Evolutionary conservation across 1,140 invertebrate species (phyloP).

Genomic region (Lordiphosa clarofinis): DNA sequence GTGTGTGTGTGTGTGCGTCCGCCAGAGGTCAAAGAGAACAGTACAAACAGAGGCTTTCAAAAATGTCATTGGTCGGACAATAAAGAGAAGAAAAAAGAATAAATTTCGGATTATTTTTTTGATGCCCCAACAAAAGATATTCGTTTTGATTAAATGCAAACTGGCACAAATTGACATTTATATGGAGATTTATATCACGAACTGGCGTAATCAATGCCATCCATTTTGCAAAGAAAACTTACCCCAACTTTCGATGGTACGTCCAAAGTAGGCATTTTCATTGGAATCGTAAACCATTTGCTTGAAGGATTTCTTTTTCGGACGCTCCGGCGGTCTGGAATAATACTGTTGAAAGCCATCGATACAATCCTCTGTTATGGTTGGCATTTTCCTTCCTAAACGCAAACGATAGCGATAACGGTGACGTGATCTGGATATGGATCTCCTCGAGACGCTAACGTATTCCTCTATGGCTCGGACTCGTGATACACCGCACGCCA

Average conservation of each 20-base stretch:
- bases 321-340: conserved; percentile 82
- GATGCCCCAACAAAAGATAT: conserved; percentile 31
- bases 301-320: conserved; percentile 82
- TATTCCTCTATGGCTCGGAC: conserved; percentile 27
- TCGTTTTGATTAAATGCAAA: conserved; percentile 37
- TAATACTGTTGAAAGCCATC: conserved; percentile 84
- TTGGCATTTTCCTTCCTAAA: conserved; percentile 60
- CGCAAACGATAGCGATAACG: conserved; percentile 13
- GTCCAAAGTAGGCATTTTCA: conserved; percentile 84
- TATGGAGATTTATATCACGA: conserved; percentile 29
- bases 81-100: conserved; percentile 25
- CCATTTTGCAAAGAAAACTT: conserved; percentile 78
- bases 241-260: conserved; percentile 87
- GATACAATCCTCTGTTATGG: conserved; percentile 80
- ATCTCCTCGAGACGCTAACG: conserved; percentile 8
- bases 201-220: background rate
- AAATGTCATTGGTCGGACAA: conserved; percentile 42
- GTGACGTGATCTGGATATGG: conserved; percentile 4
- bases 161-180: conserved; percentile 45
- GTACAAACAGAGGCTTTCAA: conserved; percentile 4
- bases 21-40: conserved; percentile 46
- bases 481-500: conserved; percentile 34
- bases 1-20: conserved; percentile 13
- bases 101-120: no score
- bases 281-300: conserved; percentile 86